Percentiles rank a stretch among this genome's conserved stretches.
These are phyloP conservation scores for Poeciliopsis presidionis DNA, from an alignment of 2,797 vertebrate species.

Conservation along the genomic window DNA sequence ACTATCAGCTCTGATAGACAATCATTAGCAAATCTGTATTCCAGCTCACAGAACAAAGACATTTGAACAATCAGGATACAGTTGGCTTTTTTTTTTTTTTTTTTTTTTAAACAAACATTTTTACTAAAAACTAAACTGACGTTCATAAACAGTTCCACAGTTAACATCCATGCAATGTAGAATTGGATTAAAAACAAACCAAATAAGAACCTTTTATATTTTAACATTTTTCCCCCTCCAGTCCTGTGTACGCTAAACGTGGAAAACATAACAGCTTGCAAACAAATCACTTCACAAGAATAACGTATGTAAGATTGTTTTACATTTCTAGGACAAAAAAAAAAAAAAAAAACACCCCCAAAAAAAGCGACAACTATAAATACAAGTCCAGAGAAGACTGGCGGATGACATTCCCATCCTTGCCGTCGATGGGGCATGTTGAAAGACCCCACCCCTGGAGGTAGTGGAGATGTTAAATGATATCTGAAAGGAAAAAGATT, in stretches of 20 bases:
- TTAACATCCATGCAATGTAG: background rate
- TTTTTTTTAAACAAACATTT: background rate
- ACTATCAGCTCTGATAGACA: background rate
- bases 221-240: background rate
- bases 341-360: background rate
- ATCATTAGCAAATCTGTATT: background rate
- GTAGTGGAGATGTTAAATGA: background rate
- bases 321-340: background rate
- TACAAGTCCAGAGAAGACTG: background rate
- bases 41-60: background rate
- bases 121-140: background rate
- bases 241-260: background rate
- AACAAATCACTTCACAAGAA: background rate
- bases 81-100: background rate
- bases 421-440: background rate
- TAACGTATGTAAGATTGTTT: background rate
- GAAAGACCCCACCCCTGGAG: background rate
- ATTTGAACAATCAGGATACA: background rate
- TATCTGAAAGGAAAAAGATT: background rate
- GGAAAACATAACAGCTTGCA: background rate
- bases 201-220: background rate
- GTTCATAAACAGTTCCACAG: background rate
- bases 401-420: background rate
- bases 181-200: background rate
- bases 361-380: background rate